These are phyloP conservation scores for Lordiphosa clarofinis DNA, from an alignment of 1,140 invertebrate species.

Conservation along the genomic window DNA sequence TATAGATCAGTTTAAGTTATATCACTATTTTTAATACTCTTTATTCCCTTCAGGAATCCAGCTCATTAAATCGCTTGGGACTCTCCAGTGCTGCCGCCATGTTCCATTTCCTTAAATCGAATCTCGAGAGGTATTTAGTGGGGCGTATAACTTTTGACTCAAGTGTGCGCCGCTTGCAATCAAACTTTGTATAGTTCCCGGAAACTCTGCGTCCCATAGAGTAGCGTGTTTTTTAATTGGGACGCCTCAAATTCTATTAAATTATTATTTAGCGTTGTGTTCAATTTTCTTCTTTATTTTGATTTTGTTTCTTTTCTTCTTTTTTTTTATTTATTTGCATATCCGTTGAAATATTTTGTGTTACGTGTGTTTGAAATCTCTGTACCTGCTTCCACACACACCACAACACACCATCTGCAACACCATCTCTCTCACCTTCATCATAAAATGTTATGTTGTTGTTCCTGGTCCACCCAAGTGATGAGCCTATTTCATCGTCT, in stretches of 20 bases:
- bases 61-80: slow-evolving; percentile 60
- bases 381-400: slow-evolving; percentile 60
- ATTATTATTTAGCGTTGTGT: slow-evolving; percentile 30
- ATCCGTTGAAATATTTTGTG: slow-evolving; percentile 60
- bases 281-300: slow-evolving; percentile 34
- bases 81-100: slow-evolving; percentile 65
- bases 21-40: too few species aligned
- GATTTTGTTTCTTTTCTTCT: slow-evolving; percentile 32
- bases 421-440: slow-evolving; percentile 42
- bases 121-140: slow-evolving; percentile 71
- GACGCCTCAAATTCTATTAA: slow-evolving; percentile 22
- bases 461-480: slow-evolving; percentile 48
- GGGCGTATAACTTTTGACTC: slow-evolving; percentile 22
- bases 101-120: slow-evolving; percentile 70
- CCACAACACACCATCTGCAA: slow-evolving; percentile 27
- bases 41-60: slow-evolving; percentile 49
- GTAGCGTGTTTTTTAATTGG: slow-evolving; percentile 44
- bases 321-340: slow-evolving; percentile 64
- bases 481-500: slow-evolving; percentile 50
- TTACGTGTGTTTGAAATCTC: slow-evolving; percentile 61
- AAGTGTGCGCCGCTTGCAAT: slow-evolving; percentile 66
- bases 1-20: too few species aligned
- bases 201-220: slow-evolving; percentile 39
- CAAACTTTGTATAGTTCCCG: slow-evolving; percentile 24
- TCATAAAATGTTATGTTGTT: slow-evolving; percentile 40